These are phyloP conservation scores for Pelvicachromis taeniatus DNA, from an alignment of 2,113 vertebrate genomes.

Conservation along the genomic window DNA sequence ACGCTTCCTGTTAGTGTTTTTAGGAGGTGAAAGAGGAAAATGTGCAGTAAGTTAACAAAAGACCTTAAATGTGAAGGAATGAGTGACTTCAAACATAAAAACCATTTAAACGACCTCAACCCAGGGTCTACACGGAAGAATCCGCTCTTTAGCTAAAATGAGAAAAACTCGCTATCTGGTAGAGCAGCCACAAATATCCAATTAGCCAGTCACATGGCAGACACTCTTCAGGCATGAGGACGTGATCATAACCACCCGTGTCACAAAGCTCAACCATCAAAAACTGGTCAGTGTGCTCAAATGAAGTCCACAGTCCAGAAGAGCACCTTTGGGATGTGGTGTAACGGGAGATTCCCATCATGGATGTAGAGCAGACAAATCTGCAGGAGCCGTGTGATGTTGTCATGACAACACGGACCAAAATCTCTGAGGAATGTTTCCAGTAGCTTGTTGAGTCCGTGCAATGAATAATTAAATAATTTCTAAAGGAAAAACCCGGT, in stretches of 20 bases:
- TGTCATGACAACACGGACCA: accelerated
- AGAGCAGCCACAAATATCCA: too few species aligned
- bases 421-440: not conserved
- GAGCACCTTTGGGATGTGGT: not conserved
- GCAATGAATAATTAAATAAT: not conserved
- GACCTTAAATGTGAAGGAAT: not conserved
- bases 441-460: not conserved
- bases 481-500: not conserved
- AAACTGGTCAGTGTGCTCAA: not conserved
- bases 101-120: not conserved
- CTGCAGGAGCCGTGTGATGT: not conserved
- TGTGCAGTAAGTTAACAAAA: not conserved
- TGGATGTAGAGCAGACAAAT: not conserved
- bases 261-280: not conserved
- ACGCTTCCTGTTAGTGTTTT: not conserved
- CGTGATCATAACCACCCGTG: not conserved
- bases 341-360: too few species aligned
- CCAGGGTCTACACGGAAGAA: not conserved
- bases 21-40: not conserved
- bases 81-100: not conserved
- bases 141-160: too few species aligned
- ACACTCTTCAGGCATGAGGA: not conserved
- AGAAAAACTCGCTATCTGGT: too few species aligned
- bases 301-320: not conserved
- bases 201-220: not conserved